phyloP scores from a whole-genome alignment of 2,888 invertebrate species.

The Microchrysa polita region DNA sequence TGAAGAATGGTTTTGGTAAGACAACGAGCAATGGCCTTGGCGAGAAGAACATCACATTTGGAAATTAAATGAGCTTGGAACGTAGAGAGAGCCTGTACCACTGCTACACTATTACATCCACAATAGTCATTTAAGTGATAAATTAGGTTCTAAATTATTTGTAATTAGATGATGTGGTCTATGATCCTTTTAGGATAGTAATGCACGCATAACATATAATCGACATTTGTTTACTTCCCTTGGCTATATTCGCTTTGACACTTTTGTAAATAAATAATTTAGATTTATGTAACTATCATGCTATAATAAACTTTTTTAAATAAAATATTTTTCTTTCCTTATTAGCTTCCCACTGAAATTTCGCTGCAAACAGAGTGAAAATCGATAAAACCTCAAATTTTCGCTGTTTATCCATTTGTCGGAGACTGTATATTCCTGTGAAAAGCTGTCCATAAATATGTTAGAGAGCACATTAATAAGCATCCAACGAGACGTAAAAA shows the following conservation, averaged over 20 bases:
- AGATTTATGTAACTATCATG: not conserved
- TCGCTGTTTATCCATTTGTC: too few species aligned
- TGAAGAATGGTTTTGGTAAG: constrained; percentile 62
- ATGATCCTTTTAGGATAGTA: constrained; percentile 4
- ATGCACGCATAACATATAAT: not conserved
- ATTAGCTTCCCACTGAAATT: too few species aligned
- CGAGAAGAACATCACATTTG: constrained; percentile 62
- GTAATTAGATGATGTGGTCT: constrained; percentile 18
- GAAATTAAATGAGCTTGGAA: constrained; percentile 54
- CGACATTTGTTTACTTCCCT: not conserved
- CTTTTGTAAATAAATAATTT: constrained; percentile 24
- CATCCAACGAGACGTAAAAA: too few species aligned
- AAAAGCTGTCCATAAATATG: too few species aligned
- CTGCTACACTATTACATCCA: constrained; percentile 24
- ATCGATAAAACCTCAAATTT: too few species aligned
- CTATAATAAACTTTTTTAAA: constrained; percentile 25
- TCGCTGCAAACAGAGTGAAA: too few species aligned
- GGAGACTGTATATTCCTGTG: too few species aligned
- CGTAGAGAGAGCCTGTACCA: constrained; percentile 6
- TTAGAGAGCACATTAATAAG: too few species aligned
- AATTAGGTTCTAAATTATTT: constrained; percentile 39
- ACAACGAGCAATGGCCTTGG: constrained; percentile 51
- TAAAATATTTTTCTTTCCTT: constrained; percentile 1
- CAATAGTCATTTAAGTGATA: constrained; percentile 39
- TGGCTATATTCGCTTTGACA: not conserved